These are phyloP conservation scores for Andinoacara biseriatus DNA, from an alignment of 2,113 vertebrate species.

Conservation along the genomic window DNA sequence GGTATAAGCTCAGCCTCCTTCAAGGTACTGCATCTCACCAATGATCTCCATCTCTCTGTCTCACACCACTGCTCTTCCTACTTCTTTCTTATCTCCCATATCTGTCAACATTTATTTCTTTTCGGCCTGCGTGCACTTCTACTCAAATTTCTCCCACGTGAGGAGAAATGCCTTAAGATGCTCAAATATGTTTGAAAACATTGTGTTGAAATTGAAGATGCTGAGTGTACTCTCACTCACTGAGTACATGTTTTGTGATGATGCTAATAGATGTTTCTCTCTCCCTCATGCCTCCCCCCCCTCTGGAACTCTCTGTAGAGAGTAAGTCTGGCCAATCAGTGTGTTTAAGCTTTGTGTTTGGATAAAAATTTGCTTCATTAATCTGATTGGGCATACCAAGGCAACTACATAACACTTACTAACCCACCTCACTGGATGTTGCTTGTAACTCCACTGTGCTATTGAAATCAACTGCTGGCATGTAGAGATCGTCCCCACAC, in stretches of 20 bases:
- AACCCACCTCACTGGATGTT: slow-evolving; percentile 45
- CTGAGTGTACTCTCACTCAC: neutral
- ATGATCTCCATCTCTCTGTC: slow-evolving; percentile 40
- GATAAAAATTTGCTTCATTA: slow-evolving; percentile 63
- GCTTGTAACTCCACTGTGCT: slow-evolving; percentile 4
- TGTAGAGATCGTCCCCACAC: slow-evolving; percentile 15
- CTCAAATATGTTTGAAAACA: slow-evolving; percentile 7
- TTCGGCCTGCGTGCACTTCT: slow-evolving; percentile 10
- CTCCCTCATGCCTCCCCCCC: slow-evolving; percentile 85
- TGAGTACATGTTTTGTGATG: slow-evolving; percentile 14
- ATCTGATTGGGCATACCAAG: slow-evolving; percentile 32
- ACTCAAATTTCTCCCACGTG: neutral
- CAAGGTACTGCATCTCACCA: slow-evolving; percentile 82
- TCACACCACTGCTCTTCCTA: slow-evolving; percentile 36
- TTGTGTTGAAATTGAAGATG: neutral
- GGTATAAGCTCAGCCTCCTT: slow-evolving; percentile 88
- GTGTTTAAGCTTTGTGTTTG: slow-evolving; percentile 74
- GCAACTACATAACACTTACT: slow-evolving; percentile 54
- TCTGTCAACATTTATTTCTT: slow-evolving; percentile 19
- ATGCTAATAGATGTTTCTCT: slow-evolving; percentile 80
- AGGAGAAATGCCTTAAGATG: neutral
- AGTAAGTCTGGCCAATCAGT: slow-evolving; percentile 91
- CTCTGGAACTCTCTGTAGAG: slow-evolving; percentile 97
- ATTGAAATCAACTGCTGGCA: slow-evolving; percentile 32
- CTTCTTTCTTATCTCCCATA: slow-evolving; percentile 10